A percentile compares a stretch with the other conserved stretches of the same genome.
Conservation (phyloP, 2,888 invertebrate species). For the Callinectes sapidus region DNA sequence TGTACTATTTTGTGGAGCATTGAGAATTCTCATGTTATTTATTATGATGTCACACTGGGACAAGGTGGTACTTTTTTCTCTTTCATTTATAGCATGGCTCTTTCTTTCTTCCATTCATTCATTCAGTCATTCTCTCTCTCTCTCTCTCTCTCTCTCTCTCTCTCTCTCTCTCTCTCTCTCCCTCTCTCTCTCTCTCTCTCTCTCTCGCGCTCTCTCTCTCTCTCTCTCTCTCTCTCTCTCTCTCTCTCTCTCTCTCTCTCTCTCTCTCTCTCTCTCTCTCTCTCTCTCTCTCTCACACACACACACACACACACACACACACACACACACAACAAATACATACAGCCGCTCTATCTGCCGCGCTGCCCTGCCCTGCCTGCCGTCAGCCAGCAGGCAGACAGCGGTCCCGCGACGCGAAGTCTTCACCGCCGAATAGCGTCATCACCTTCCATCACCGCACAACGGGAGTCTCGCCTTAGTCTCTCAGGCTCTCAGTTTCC, state of each 20-base stretch:
- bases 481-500: background rate
- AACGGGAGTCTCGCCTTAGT: background rate
- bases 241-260: background rate
- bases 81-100: background rate
- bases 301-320: conserved; percentile 1
- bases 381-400: background rate
- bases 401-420: background rate
- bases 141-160: too few species aligned
- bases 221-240: background rate
- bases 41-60: background rate
- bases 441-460: conserved; percentile 20
- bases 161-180: background rate
- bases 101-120: background rate
- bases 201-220: conserved; percentile 30
- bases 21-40: background rate
- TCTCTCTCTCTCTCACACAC: background rate
- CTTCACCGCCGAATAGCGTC: background rate
- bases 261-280: too few species aligned
- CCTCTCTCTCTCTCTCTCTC: too few species aligned
- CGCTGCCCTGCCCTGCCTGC: background rate
- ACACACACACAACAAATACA: background rate
- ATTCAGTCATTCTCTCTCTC: background rate
- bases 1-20: background rate
- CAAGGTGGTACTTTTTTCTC: background rate
- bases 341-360: background rate